Conservation (phyloP, 2,113 vertebrate species). For the Rhabdomys dilectus region DNA sequence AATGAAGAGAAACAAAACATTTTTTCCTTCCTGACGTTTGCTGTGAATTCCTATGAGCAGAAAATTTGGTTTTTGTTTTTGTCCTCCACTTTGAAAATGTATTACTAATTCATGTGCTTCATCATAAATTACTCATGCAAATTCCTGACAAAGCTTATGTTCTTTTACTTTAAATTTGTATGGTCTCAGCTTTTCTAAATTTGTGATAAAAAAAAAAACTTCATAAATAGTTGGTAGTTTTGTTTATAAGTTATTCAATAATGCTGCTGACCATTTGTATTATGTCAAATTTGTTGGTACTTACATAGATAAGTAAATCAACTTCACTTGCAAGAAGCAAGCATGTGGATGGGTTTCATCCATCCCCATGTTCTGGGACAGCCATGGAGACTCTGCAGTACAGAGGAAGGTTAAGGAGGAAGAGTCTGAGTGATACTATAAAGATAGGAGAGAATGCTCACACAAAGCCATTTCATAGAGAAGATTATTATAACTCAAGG, state of each 20-base stretch:
- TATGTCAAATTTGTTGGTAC: neutral
- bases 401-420: neutral
- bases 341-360: no score
- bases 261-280: neutral
- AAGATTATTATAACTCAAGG: neutral
- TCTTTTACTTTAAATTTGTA: conserved; percentile 20
- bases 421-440: neutral
- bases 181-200: conserved; percentile 40
- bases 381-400: rapidly evolving
- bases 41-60: neutral
- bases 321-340: neutral
- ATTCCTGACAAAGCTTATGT: neutral
- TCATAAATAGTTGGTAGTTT: conserved; percentile 37
- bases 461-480: neutral
- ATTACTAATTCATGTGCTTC: conserved; percentile 60
- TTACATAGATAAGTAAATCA: neutral
- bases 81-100: conserved; percentile 39
- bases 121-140: conserved; percentile 42
- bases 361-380: no score
- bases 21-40: neutral
- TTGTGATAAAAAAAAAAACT: neutral
- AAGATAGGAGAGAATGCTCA: neutral
- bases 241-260: neutral
- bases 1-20: conserved; percentile 66
- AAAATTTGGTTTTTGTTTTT: neutral